A percentile compares a stretch with the other conserved stretches of the same genome.
These are phyloP conservation scores for Hydropsyche betteni DNA, from an alignment of 2,888 invertebrate species.

Conservation along the genomic window DNA sequence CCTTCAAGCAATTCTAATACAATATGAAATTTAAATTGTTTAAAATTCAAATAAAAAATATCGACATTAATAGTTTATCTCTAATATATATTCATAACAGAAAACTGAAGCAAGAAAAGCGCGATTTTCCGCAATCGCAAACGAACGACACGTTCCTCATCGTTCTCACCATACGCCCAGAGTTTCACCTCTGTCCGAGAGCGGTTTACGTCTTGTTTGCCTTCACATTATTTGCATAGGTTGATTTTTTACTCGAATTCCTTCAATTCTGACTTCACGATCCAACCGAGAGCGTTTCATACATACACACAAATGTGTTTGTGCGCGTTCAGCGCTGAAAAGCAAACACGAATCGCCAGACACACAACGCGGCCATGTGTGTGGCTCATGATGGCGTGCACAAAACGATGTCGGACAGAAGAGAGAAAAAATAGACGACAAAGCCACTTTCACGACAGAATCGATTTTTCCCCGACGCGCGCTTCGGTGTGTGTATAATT, in stretches of 20 bases:
- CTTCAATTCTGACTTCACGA: conserved; percentile 44
- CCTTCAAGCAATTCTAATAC: too few species aligned
- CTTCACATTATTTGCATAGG: conserved; percentile 48
- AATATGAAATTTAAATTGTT: too few species aligned
- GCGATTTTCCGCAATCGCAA: too few species aligned
- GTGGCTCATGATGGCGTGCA: conserved; percentile 6
- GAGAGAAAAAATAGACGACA: background rate
- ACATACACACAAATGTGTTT: conserved; percentile 23
- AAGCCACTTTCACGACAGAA: conserved; percentile 25
- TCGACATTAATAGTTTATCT: too few species aligned
- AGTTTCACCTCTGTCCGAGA: conserved; percentile 37
- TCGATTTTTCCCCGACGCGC: conserved; percentile 8
- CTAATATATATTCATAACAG: too few species aligned
- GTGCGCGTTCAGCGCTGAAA: conserved; percentile 4
- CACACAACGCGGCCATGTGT: conserved; percentile 23
- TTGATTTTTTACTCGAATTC: conserved; percentile 50
- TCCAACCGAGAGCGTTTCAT: conserved; percentile 39
- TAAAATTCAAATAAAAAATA: too few species aligned
- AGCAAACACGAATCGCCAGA: conserved; percentile 43
- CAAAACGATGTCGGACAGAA: background rate
- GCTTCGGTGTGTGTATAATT: background rate
- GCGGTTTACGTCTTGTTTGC: conserved; percentile 42
- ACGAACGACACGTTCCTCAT: background rate
- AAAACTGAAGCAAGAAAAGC: too few species aligned
- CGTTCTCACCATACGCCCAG: background rate